These are phyloP conservation scores for Zelostemma sp. DNA, from an alignment of 1,140 invertebrate species.

Conservation along the genomic window DNA sequence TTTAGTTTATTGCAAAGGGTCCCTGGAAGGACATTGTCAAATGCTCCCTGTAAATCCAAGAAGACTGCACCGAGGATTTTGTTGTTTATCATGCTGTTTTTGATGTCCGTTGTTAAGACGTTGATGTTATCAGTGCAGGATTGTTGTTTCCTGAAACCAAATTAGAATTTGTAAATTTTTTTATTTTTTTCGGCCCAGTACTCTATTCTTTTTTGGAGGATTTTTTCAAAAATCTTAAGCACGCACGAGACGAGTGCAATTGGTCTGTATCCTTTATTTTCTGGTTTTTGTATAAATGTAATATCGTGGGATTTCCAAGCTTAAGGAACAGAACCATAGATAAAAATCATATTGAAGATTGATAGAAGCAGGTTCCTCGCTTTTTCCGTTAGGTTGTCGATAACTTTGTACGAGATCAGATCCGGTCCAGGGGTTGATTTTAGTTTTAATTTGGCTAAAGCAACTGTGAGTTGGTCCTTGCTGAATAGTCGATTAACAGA, in stretches of 20 bases:
- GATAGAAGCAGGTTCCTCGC: slow-evolving; percentile 3
- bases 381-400: slow-evolving; percentile 17
- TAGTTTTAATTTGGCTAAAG: slow-evolving; percentile 9
- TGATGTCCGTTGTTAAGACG: slow-evolving; percentile 11
- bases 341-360: slow-evolving; percentile 28
- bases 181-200: slow-evolving; percentile 25
- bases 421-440: slow-evolving; percentile 31
- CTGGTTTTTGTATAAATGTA: slow-evolving; percentile 24
- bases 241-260: slow-evolving; percentile 30
- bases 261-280: slow-evolving; percentile 15
- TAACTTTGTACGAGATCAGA: slow-evolving; percentile 16
- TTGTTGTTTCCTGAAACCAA: slow-evolving; percentile 28
- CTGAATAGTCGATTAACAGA: too few species aligned
- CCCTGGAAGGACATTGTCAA: slow-evolving; percentile 22
- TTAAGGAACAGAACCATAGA: slow-evolving; percentile 9
- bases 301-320: slow-evolving; percentile 21
- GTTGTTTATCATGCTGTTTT: not conserved
- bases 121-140: slow-evolving; percentile 19
- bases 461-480: not conserved
- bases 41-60: slow-evolving; percentile 28
- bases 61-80: slow-evolving; percentile 8
- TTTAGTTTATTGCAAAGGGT: slow-evolving; percentile 11
- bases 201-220: slow-evolving; percentile 27
- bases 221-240: slow-evolving; percentile 33
- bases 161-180: slow-evolving; percentile 17